These are phyloP conservation scores for Archegozetes longisetosus DNA, from an alignment of 1,140 invertebrate species.

Conservation along the genomic window DNA sequence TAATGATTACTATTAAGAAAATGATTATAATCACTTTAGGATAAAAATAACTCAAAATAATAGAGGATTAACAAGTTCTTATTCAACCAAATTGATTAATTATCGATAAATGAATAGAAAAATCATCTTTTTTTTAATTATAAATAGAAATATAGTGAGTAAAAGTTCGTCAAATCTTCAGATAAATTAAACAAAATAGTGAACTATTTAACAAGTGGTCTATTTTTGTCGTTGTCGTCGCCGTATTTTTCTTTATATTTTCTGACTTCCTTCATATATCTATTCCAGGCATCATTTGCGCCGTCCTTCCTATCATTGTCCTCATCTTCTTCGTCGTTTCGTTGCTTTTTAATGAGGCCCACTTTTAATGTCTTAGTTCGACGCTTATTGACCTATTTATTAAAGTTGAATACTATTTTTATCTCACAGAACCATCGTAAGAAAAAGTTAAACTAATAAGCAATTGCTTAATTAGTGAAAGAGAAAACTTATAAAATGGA, in stretches of 20 bases:
- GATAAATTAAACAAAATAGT: too few species aligned
- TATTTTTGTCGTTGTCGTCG: conserved; percentile 69
- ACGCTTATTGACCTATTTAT: neutral
- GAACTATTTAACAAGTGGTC: conserved; percentile 71
- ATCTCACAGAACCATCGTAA: neutral
- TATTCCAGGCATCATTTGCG: conserved; percentile 75
- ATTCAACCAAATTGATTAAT: too few species aligned
- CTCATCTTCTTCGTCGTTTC: conserved; percentile 25
- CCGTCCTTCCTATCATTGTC: conserved; percentile 12
- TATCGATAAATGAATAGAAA: too few species aligned
- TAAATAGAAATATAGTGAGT: too few species aligned
- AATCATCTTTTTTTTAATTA: too few species aligned
- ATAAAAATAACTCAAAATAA: too few species aligned
- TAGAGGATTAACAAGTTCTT: too few species aligned
- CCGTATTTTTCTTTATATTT: conserved; percentile 78
- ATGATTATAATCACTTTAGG: too few species aligned
- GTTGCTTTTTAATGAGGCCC: conserved; percentile 15
- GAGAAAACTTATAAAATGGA: too few species aligned
- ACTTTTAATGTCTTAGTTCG: neutral
- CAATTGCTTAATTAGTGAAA: too few species aligned
- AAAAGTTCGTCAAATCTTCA: too few species aligned
- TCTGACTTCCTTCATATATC: conserved; percentile 81
- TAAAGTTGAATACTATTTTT: neutral
- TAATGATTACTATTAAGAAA: too few species aligned
- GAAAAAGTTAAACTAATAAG: neutral